Evolutionary conservation across 2,113 vertebrate species (phyloP), one percentile per base, ranked within the genome.

Genomic region (Cephalopholis sonnerati): DNA sequence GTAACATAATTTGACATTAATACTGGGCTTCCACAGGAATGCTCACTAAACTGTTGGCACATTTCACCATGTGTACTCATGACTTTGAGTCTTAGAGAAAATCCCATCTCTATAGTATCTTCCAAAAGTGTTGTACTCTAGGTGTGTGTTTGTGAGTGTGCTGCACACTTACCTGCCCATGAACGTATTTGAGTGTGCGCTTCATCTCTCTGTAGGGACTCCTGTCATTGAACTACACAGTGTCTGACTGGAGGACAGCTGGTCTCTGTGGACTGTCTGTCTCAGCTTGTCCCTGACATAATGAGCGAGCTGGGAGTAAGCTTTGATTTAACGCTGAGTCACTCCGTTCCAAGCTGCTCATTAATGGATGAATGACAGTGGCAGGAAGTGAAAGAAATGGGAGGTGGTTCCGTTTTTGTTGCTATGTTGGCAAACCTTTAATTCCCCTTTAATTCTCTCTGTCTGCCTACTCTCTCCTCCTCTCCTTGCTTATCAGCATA

Each of bases 271-370:
- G 82, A 78, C 76, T 51, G 25, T 82, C 84, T 87, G 74, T 88
- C 82, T 85, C 72, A 53, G 63, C 71, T 83, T 88, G 82, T 86
- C 86, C 29, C 85, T 72, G 81, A 91, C 80, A 87, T 79, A 88
- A 91, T 89, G 83, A 90, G 87, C 55, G 36, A 75, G 64, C 77
- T 61, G 79, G 68, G 81, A 82, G 55, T 48, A 76, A 48, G 83
- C 77, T 66, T 88, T 91, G 87, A 90, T 91, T 87, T 78, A 89
- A 79, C 9, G 66, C 87, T 41, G 83, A 91, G 77, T 86, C 87
- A 83, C 58, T 77, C 65, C 3, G 8, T 79, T 88, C 54, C 72
- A 63, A 54, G 83, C 81, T 44, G 75, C 71, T 91, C 77, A 72
- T 90, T 89, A 87, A 84, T 76, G 78, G 66, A 81, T 84, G 76